Evolutionary conservation across 2,113 vertebrate genomes (phyloP), one percentile per base, ranked within the genome.

Genomic region (Microcebus griseorufus): DNA sequence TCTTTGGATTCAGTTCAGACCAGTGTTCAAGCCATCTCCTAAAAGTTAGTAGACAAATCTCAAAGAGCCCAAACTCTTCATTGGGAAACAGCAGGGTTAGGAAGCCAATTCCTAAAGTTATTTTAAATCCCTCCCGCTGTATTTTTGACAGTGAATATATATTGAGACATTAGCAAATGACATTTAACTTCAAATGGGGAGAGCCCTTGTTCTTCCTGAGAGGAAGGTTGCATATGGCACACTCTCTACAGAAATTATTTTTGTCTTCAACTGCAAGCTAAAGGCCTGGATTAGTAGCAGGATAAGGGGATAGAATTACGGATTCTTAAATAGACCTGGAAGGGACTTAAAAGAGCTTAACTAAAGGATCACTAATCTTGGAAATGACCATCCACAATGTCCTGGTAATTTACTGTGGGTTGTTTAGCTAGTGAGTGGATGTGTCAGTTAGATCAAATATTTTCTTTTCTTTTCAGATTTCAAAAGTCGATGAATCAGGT

Each of bases 241-340:
- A 5, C 39, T 85, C 51, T 89, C 17, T 39, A 11, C 12, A 88
- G 83, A 93, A 80, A 80, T 93, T 94, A 97, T 93, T 97, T 98
- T 87, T 93, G 64, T 93, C 83, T 90, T 53, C 45, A 83, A 91
- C 75, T 83, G 48, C 1, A 11, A 83, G 92, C 32, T 22, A 51
- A 90, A 92, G 87, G 76, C 89, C 80, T 92, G 58, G 80, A 90
- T 95, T 95, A 97, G 75, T 87, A 87, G 53, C 79, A 92, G 86
- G 93, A 96, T 92, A 62, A 58, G 8, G 67, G 91, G 89, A 89
- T 96, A 95, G 14, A 62, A 64, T 95, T 94, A 95, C 95, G 92
- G 45, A 93, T 39, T 89, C 89, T 92, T 96, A 96, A 98, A 97
- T 95, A 97, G 92, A 97, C 48, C 92, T 96, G 92, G 93, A 97